Evolutionary conservation across 2,113 vertebrate species (phyloP).

Genomic region (Athene cunicularia): DNA sequence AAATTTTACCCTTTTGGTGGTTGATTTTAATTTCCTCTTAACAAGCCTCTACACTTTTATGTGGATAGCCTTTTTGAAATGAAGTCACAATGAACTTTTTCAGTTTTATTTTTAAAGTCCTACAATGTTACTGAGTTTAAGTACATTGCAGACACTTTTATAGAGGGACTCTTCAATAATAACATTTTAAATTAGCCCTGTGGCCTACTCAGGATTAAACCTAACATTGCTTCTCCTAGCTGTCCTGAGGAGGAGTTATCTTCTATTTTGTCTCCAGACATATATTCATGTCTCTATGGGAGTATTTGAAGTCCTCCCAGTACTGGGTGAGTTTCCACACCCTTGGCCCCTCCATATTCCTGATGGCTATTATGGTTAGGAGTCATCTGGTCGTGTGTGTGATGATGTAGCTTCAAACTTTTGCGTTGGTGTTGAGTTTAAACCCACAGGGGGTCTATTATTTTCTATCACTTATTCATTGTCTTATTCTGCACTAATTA

Average conservation of each 20-base stretch:
- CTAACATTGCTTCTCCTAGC: neutral
- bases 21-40: slow-evolving; percentile 47
- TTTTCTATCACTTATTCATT: neutral
- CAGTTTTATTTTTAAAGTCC: neutral
- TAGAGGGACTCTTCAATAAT: neutral
- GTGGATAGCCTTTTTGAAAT: slow-evolving; percentile 18
- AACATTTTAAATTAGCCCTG: neutral
- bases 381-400: neutral
- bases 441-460: neutral
- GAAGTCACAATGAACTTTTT: neutral
- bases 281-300: neutral
- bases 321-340: neutral
- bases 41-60: slow-evolving; percentile 22
- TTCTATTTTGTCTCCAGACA: neutral
- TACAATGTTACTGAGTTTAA: neutral
- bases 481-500: neutral
- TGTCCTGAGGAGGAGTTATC: neutral
- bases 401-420: neutral
- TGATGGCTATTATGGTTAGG: neutral
- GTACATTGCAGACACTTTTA: neutral
- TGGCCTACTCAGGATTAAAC: neutral
- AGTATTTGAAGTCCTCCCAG: neutral
- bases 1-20: slow-evolving; percentile 12
- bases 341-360: neutral
- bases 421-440: neutral